These are phyloP conservation scores for Austrolebias charrua DNA, from an alignment of 2,797 vertebrate genomes.

Conservation along the genomic window DNA sequence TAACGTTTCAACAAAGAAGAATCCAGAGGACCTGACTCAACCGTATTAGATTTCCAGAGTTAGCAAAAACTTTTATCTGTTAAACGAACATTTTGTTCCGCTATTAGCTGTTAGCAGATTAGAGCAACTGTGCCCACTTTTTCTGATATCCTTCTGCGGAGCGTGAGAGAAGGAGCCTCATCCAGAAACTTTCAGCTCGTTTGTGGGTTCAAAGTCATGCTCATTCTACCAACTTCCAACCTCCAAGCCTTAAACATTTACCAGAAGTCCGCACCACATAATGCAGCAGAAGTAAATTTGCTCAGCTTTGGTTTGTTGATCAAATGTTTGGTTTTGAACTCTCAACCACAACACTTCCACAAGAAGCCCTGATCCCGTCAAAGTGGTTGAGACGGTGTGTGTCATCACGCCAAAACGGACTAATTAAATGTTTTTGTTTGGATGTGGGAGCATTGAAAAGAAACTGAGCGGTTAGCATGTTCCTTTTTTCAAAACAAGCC, in stretches of 20 bases:
- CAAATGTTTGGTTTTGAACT: conserved; percentile 13
- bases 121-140: neutral
- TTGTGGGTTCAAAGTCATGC: conserved; percentile 44
- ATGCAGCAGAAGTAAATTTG: conserved; percentile 37
- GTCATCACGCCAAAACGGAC: neutral
- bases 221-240: conserved; percentile 40
- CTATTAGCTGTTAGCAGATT: neutral
- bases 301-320: conserved; percentile 28
- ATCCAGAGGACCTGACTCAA: no score
- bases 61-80: no score
- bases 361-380: conserved; percentile 6
- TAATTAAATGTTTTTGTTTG: conserved; percentile 3
- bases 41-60: no score
- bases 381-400: neutral
- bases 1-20: no score
- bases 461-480: neutral
- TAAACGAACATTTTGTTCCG: no score
- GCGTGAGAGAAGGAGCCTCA: conserved; percentile 37
- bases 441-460: neutral
- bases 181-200: conserved; percentile 38
- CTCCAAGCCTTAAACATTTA: conserved; percentile 54
- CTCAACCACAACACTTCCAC: conserved; percentile 44
- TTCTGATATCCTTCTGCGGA: neutral
- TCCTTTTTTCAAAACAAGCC: neutral
- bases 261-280: conserved; percentile 62